Base-by-base conservation (phyloP, 2,113 vertebrate species). In the Dascyllus trimaculatus region DNA sequence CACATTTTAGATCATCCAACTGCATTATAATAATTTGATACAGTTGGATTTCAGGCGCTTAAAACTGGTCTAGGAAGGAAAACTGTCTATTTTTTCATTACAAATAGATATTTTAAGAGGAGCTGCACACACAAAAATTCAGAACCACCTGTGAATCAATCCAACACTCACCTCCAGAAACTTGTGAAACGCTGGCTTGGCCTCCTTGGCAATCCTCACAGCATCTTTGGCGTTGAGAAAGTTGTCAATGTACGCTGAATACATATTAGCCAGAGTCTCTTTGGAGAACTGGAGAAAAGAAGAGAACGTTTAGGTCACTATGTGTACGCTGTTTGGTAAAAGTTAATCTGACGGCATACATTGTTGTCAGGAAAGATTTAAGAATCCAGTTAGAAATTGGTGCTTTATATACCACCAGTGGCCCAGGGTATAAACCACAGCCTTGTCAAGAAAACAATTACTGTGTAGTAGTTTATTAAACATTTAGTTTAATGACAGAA, bases 191-290 rank as follows among this genome's bases (percentile, higher is more conserved):
- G 98, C 98, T 0, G 98, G 98, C 64, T 96, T 95, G 74, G 97
- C 96, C 87, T 99, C 98, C 90, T 99, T 99, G 45, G 98, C 98
- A 0, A 98, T 95, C 85, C 98, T 95, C 66, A 99, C 97, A 0
- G 98, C 98, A 2, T 99, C 98, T 95, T 98, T 99, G 89, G 98
- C 98, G 0, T 97, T 99, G 92, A 99, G 96, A 74, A 99, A 99
- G 89, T 99, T 99, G 86, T 99, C 98, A 0, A 99, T 98, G 91
- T 99, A 99, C 17, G 98, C 98, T 0, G 98, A 99, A 83, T 99
- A 99, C 92, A 97, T 99, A 79, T 96, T 97, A 64, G 97, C 98
- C 21, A 99, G 93, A 83, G 97, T 91, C 0, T 99, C 98, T 93
- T 97, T 99, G 89, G 98, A 99, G 92, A 99, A 99, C 98, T 99